Evolutionary conservation across 2,888 invertebrate genomes (phyloP).

Genomic region (Limnephilus marmoratus): DNA sequence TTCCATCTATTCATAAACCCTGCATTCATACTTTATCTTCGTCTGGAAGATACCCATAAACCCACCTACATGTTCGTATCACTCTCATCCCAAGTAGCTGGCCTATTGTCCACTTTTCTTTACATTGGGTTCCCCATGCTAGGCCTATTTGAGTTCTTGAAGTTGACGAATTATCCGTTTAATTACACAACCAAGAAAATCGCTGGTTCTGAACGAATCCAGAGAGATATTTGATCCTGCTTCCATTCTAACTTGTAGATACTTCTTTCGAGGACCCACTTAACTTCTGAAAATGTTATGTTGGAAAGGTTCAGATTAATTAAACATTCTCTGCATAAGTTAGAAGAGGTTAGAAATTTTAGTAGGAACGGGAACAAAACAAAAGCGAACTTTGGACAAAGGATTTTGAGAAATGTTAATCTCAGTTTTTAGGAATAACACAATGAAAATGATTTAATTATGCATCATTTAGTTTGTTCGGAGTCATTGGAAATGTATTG

Average conservation of each 20-base stretch:
- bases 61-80: background rate
- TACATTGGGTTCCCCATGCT: background rate
- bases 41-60: background rate
- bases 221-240: background rate
- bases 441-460: background rate
- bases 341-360: background rate
- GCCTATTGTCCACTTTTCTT: background rate
- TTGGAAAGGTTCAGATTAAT: background rate
- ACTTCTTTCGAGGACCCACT: background rate
- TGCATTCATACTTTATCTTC: background rate
- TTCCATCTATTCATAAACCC: background rate
- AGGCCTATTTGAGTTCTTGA: background rate
- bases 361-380: too few species aligned
- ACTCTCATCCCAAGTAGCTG: background rate
- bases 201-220: background rate
- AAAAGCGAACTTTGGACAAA: background rate
- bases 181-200: background rate
- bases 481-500: background rate
- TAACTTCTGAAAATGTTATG: background rate
- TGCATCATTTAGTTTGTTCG: background rate
- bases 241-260: background rate
- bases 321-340: background rate
- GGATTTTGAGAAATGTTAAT: background rate
- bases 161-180: background rate
- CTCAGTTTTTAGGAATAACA: background rate